Evolutionary conservation across 2,888 invertebrate genomes (phyloP), one percentile per base, ranked within the genome.

Genomic region (Drosophila parthenogenetica): DNA sequence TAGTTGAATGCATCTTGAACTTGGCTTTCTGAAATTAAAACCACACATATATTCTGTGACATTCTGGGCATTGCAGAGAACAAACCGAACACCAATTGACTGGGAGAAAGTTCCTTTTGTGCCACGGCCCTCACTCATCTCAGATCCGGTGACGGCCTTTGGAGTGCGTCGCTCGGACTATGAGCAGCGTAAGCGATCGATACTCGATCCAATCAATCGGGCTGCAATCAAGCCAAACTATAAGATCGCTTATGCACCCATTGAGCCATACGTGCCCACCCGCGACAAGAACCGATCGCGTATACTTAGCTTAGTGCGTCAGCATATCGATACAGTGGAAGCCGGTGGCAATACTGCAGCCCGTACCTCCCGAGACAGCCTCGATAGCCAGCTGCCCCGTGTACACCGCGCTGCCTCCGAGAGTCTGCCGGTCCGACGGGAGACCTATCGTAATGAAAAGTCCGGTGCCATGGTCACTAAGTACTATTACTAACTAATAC

Each of bases 71-170:
- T 91, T 91, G 73, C 92, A 91, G 91, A 91, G 77, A 77, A 79
- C 85, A 92, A 90, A 82, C 69, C 88, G 82, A 92, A 93, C 94
- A 92, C 93, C 94, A 93, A 95, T 96, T 90, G 96, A 97, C 90
- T 97, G 97, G 97, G 96, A 97, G 93, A 96, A 96, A 94, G 96
- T 96, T 93, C 97, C 97, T 90, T 95, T 94, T 93, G 97, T 97
- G 90, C 96, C 97, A 84, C 94, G 97, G 83, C 97, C 97, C 89
- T 96, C 96, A 90, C 94, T 96, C 92, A 95, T 97, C 85, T 95
- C 96, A 81, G 96, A 96, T 91, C 97, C 97, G 77, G 94, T 96
- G 92, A 97, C 97, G 80, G 97, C 96, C 78, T 97, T 95, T 94
- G 97, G 97, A 54, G 94, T 94, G 73, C 94, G 94, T 86, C 93